phyloP scores from a whole-genome alignment of 1,140 invertebrate genomes.

The Drosophila rhopaloa region DNA sequence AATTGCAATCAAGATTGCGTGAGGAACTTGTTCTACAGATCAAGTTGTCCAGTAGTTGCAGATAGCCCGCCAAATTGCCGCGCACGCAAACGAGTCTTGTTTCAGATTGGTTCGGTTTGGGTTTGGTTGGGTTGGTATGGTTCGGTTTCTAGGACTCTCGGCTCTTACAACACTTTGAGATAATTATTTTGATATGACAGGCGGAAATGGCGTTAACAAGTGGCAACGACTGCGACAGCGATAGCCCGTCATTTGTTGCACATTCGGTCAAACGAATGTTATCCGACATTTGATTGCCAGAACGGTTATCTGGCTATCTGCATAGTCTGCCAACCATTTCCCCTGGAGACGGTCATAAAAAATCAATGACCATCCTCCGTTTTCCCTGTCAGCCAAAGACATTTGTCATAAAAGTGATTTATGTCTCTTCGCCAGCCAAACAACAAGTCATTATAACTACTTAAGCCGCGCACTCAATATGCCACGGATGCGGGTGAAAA shows the following conservation, averaged over 20 bases:
- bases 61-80: constrained; percentile 20
- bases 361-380: constrained; percentile 28
- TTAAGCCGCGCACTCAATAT: constrained; percentile 65
- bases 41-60: constrained; percentile 55
- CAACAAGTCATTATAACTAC: constrained; percentile 76
- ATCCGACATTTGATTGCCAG: constrained; percentile 68
- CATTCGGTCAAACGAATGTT: constrained; percentile 57
- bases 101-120: constrained; percentile 22
- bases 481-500: constrained; percentile 70
- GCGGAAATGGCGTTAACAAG: constrained; percentile 79
- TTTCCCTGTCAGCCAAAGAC: constrained; percentile 32
- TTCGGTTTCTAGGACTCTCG: constrained; percentile 23
- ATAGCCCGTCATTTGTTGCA: constrained; percentile 43
- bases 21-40: constrained; percentile 70
- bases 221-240: constrained; percentile 40
- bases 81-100: constrained; percentile 50
- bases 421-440: constrained; percentile 46
- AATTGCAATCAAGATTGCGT: constrained; percentile 80
- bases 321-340: constrained; percentile 21
- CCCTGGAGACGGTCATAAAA: constrained; percentile 50
- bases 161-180: constrained; percentile 58
- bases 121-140: neutral
- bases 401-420: constrained; percentile 77
- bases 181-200: constrained; percentile 82
- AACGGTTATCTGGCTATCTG: constrained; percentile 61